Conservation (phyloP, 1,140 invertebrate species). For the Drosophila kikkawai region DNA sequence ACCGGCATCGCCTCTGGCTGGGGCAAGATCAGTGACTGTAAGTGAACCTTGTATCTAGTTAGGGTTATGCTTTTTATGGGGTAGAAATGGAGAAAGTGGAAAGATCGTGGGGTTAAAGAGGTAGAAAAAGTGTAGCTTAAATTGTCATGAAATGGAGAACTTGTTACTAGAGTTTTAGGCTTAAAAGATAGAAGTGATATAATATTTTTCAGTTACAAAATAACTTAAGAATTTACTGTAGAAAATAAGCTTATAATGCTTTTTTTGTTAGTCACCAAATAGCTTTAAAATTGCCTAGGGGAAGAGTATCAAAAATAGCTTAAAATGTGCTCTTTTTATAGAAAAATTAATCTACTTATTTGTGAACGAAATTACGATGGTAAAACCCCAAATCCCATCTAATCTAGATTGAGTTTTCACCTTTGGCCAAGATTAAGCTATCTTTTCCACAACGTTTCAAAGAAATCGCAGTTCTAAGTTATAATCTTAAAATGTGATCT, state of each 20-base stretch:
- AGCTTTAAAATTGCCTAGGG: too few species aligned
- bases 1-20: conserved; percentile 66
- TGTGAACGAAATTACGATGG: conserved; percentile 2
- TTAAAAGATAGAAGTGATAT: too few species aligned
- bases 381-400: conserved; percentile 8
- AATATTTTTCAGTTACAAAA: background rate
- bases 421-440: conserved; percentile 5
- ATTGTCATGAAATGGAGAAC: background rate
- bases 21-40: conserved; percentile 66
- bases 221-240: background rate
- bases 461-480: background rate
- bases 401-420: background rate
- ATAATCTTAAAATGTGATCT: conserved; percentile 12
- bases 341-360: background rate
- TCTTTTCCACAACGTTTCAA: background rate
- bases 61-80: background rate
- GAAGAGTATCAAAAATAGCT: background rate
- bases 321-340: background rate
- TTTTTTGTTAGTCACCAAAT: too few species aligned
- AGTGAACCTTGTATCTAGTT: conserved; percentile 29
- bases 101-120: background rate
- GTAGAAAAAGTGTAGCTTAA: background rate
- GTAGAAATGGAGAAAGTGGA: conserved; percentile 12
- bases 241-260: too few species aligned
- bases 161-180: background rate